Conservation (phyloP, 2,888 invertebrate genomes). For the Heliconius charithonia region DNA sequence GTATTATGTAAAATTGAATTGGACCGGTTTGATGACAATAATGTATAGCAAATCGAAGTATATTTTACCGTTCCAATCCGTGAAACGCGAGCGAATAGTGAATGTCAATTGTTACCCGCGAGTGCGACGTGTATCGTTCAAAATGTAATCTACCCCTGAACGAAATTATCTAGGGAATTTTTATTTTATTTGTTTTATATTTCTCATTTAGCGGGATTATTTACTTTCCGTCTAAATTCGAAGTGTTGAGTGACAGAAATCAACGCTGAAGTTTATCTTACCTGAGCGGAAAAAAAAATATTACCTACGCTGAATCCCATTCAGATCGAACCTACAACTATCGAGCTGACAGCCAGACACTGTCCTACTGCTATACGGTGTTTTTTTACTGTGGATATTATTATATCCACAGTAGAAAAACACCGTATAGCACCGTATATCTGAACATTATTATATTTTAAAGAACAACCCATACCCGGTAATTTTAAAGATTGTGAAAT, state of each 20-base stretch:
- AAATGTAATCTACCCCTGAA: conserved; percentile 19
- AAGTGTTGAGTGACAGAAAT: background rate
- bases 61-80: conserved; percentile 44
- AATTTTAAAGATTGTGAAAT: no score
- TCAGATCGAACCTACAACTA: background rate
- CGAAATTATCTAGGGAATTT: conserved; percentile 24
- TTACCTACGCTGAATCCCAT: background rate
- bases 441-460: no score
- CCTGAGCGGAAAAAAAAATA: background rate
- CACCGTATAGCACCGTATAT: no score
- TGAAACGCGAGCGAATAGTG: conserved; percentile 33
- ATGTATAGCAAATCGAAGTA: conserved; percentile 50
- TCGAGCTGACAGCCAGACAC: background rate
- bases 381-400: no score
- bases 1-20: conserved; percentile 65
- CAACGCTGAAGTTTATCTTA: background rate
- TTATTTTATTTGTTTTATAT: background rate
- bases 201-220: background rate
- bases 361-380: no score
- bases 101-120: conserved; percentile 32
- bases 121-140: background rate
- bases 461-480: no score
- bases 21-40: conserved; percentile 66
- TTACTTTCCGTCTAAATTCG: background rate
- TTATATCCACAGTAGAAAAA: no score